Base-by-base conservation (phyloP, 1,140 invertebrate species). In the Lepidurus apus region DNA sequence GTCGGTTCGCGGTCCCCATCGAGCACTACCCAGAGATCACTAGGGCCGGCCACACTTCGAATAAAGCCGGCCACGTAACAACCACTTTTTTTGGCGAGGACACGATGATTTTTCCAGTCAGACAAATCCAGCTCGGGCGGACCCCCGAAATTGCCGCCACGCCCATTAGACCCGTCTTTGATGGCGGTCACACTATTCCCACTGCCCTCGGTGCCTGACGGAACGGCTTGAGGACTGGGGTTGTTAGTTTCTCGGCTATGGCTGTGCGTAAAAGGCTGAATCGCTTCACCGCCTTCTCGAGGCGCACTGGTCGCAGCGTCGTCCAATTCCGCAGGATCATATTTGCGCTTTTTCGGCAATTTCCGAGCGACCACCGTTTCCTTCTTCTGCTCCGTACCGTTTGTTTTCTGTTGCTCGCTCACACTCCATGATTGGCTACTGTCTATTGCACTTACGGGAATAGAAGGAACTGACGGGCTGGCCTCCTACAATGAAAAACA, bases 21-120 rank as follows among this genome's bases (percentile, higher is more conserved):
- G 80, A 95, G 89, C 83, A 92, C 88, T 26, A 95, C 90, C 75
- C 89, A 88, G 80, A 95, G 89, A 85, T 91, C 88, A 82, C 88
- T 88, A 42, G 85, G 87, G 45, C 83, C 83, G 75, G 85, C 87
- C 89, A 84, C 88, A 88, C 79, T 88, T 87, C 82, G 89, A 78
- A 91, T 90, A 65, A 91, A 87, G 77, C 95, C 96, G 5, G 95
- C 94, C 81, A 93, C 89, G 88, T 96, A 98, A 80, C 91, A 87
- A 74, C 90, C 89, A 79, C 91, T 90, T 83, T 90, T 90, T 85
- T 93, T 94, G 74, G 96, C 95, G 81, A 98, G 87, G 81, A 97
- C 93, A 82, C 95, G 87, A 84, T 96, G 94, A 82, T 94, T 92
- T 80, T 91, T 90, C 95, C 95, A 98, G 84, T 97, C 95, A 82